Percentiles rank a stretch among this genome's conserved stretches.
Conservation (phyloP, 2,113 vertebrate species). For the Lontra canadensis region DNA sequence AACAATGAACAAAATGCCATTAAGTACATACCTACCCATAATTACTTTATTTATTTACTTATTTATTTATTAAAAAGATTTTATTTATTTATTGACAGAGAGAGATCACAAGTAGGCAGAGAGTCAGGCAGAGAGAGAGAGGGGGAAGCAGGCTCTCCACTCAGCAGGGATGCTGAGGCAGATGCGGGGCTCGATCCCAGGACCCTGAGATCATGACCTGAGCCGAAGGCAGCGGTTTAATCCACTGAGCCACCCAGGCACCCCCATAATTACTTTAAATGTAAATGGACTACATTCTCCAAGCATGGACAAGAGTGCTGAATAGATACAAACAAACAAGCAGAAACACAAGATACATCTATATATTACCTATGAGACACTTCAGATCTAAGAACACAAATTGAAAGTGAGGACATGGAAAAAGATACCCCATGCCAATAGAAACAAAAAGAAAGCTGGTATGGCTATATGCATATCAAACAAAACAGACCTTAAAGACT, state of each 20-base stretch:
- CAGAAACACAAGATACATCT: neutral
- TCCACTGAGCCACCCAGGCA: no score
- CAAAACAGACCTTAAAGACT: neutral
- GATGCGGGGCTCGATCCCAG: no score
- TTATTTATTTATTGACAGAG: no score
- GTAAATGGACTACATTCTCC: neutral
- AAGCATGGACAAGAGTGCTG: neutral
- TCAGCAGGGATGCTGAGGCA: no score
- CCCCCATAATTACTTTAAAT: neutral
- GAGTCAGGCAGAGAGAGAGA: no score
- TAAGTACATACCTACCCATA: neutral
- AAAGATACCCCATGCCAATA: neutral
- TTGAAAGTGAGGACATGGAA: neutral
- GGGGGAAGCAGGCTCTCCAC: no score
- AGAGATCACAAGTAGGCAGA: no score
- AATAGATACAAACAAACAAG: neutral
- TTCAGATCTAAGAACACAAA: neutral
- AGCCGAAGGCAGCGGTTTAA: no score
- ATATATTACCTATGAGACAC: neutral
- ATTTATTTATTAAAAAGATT: no score
- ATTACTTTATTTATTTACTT: neutral
- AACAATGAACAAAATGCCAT: neutral
- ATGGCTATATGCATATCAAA: neutral
- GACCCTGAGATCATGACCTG: no score
- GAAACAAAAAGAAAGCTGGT: neutral